Base-by-base conservation (phyloP, 1,140 invertebrate species). In the Zaprionus capensis region DNA sequence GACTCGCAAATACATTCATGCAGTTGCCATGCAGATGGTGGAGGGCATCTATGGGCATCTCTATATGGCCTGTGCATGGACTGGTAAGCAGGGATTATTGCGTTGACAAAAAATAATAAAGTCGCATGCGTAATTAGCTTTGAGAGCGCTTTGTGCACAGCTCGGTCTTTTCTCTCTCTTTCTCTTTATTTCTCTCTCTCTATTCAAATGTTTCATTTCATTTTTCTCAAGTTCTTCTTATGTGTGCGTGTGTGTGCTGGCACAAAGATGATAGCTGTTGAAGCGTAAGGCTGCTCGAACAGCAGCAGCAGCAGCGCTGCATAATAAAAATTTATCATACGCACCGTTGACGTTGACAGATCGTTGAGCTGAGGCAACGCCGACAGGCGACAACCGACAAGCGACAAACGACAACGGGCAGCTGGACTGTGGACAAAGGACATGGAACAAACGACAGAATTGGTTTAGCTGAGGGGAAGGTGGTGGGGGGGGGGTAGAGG, bases 261-360 rank as follows among this genome's bases (percentile, higher is more conserved):
- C 41, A 56, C 64, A 68, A 68, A 61, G 38, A 59, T 28, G 62
- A 20, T 20, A 63, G 59, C 62, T 65, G 76, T 28, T 61, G 58
- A 65, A 69, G 70, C 36, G 38, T 28, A 71, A 46, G 62, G 61
- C 51, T 31, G 69, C 61, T 71, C 31, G 46, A 71, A 61, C 26
- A 46, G 20, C 49, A 28, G 55, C 59, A 51, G 49, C 38, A 53
- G 44, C 64, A 51, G 55, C 68, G 70, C 46, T 85, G 76, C 73
- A 84, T 72, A 88, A 84, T 88, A 84, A 81, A 90, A 81, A 88
- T 88, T 80, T 85, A 90, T 88, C 85, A 88, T 88, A 88, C 84
- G 85, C 84, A 85, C 85, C 81, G 78, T 90, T 88, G 85, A 88
- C 85, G 81, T 88, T 88, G 85, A 88, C 85, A 90, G 85, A 88